Base-by-base conservation (phyloP, 2,888 invertebrate species). In the Galerucella nymphaeae region DNA sequence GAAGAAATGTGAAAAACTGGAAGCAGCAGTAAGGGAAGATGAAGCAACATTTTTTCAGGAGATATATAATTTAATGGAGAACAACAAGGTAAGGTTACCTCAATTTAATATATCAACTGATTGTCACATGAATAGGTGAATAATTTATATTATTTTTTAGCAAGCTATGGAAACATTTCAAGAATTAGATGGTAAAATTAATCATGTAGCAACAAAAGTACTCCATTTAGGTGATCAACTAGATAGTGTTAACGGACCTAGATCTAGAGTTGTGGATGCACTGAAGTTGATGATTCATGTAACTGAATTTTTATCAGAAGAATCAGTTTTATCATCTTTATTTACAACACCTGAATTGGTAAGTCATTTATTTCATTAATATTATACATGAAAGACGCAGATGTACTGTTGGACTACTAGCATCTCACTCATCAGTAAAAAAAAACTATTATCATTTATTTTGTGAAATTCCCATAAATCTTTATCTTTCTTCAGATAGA, bases 171-270 rank as follows among this genome's bases (percentile, higher is more conserved):
- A 93, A 78, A 93, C 95, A 79, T 97, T 97, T 85, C 95, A 96
- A 87, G 94, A 96, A 77, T 86, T 99, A 66, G 99, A 99, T 86
- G 96, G 96, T 82, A 93, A 97, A 81, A 98, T 99, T 83, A 98
- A 98, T 81, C 94, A 94, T 71, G 99, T 99, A 59, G 98, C 99
- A 0, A 97, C 97, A 0, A 96, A 98, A 87, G 99, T 99, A 0
- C 92, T 99, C 62, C 98, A 99, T 87, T 90, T 99, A n/a, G 99
- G 99, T 0, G 99, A 99, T 87, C 99, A 99, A 85, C 88, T 99
- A 59, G 99, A 99, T 82, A 97, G 96, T 77, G 97, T 99, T 0
- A 95, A 98, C 84, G 96, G 95, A 0, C 99, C 99, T 0, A 88
- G 99, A 71, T 94, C 97, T 16, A 89, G 99, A 72, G 97, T 98